phyloP scores from a whole-genome alignment of 2,888 invertebrate species.

The Lypha dubia region DNA sequence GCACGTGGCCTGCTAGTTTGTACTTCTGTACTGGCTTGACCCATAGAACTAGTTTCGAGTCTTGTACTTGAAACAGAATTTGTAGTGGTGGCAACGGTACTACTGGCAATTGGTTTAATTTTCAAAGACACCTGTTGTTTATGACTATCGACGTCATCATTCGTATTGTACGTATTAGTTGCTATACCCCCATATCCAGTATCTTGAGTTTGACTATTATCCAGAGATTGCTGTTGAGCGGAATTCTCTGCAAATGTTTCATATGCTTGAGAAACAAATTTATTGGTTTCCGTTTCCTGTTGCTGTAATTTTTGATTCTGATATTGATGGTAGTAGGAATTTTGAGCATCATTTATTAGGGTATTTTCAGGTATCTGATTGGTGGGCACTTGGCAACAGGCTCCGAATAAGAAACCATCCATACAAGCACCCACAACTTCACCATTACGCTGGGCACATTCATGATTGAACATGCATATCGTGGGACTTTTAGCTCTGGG shows the following conservation, averaged over 20 bases:
- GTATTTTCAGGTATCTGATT: slow-evolving; percentile 83
- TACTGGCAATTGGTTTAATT: slow-evolving; percentile 7
- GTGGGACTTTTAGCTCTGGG: slow-evolving; percentile 87
- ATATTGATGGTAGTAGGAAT: slow-evolving; percentile 78
- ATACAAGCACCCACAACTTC: slow-evolving; percentile 95
- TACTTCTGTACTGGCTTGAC: slow-evolving; percentile 75
- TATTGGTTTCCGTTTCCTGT: slow-evolving; percentile 75
- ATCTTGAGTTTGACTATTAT: slow-evolving; percentile 73
- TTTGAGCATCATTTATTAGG: slow-evolving; percentile 80
- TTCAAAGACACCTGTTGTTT: slow-evolving; percentile 21
- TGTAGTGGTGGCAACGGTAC: background rate
- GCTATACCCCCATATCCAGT: slow-evolving; percentile 41
- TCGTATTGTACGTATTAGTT: slow-evolving; percentile 2
- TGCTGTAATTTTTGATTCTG: slow-evolving; percentile 76
- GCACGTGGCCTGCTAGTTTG: slow-evolving; percentile 75
- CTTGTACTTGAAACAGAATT: slow-evolving; percentile 4
- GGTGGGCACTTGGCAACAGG: slow-evolving; percentile 91
- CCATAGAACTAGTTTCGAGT: slow-evolving; percentile 51
- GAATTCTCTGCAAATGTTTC: slow-evolving; percentile 76
- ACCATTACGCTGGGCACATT: slow-evolving; percentile 91
- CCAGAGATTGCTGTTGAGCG: slow-evolving; percentile 70
- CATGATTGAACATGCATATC: slow-evolving; percentile 97
- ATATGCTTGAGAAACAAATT: slow-evolving; percentile 75
- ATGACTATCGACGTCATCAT: slow-evolving; percentile 25
- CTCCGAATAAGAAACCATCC: slow-evolving; percentile 92